A percentile compares a stretch with the other conserved stretches of the same genome.
Evolutionary conservation across 2,888 invertebrate species (phyloP).

Genomic region (Pseudococcus viburni): DNA sequence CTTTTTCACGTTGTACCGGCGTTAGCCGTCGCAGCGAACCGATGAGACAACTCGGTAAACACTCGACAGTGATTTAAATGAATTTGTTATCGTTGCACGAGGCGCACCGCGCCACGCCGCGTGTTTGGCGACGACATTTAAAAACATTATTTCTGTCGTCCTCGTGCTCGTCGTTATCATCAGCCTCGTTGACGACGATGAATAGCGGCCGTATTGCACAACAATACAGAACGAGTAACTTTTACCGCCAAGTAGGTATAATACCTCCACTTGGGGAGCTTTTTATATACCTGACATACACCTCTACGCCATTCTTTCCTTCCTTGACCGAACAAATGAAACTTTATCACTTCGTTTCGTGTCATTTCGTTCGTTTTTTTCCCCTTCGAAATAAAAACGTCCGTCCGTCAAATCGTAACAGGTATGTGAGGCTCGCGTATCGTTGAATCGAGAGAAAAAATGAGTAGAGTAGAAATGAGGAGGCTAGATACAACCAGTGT

Average conservation of each 20-base stretch:
- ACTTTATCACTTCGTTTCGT: constrained; percentile 8
- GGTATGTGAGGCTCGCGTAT: background rate
- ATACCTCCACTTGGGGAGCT: constrained; percentile 6
- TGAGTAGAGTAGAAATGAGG: too few relatives aligned
- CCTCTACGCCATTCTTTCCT: background rate
- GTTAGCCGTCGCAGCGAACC: background rate
- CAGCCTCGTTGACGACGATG: constrained; percentile 14
- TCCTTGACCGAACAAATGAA: background rate
- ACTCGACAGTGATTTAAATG: constrained; percentile 31
- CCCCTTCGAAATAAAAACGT: constrained; percentile 13
- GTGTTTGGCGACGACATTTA: background rate
- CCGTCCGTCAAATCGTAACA: background rate
- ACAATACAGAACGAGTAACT: constrained; percentile 14
- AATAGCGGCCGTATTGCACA: background rate
- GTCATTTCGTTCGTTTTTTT: constrained; percentile 1
- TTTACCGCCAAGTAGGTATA: background rate
- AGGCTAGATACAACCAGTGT: too few relatives aligned
- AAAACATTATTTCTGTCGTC: constrained; percentile 20
- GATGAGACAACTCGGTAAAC: background rate
- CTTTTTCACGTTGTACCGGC: background rate
- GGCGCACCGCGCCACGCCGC: background rate
- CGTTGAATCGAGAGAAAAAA: background rate
- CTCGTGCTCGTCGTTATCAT: background rate
- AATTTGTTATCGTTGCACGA: constrained; percentile 5
- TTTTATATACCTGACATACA: constrained; percentile 14